Evolutionary conservation across 2,113 vertebrate genomes (phyloP).

Genomic region (Trachemys scripta): DNA sequence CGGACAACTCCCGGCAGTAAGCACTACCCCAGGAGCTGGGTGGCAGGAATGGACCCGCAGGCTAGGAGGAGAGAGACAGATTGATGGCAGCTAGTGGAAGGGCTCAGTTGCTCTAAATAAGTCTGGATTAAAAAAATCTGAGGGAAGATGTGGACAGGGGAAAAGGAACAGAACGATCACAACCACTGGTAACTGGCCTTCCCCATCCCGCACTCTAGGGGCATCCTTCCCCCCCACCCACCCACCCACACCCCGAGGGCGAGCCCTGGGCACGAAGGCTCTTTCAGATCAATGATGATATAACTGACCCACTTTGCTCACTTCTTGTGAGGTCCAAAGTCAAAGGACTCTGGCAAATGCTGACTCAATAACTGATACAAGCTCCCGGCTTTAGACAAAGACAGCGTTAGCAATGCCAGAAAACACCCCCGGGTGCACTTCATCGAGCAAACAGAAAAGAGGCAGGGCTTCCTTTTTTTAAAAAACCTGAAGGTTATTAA

Average conservation of each 20-base stretch:
- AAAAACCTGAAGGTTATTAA: neutral
- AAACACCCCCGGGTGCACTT: fast-evolving
- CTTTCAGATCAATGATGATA: neutral
- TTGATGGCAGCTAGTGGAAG: neutral
- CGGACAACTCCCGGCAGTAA: neutral
- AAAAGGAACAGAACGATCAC: neutral
- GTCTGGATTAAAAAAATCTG: neutral
- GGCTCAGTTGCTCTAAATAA: neutral
- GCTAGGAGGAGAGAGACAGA: neutral
- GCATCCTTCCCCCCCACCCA: neutral
- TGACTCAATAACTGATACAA: neutral
- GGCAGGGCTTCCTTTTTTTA: neutral
- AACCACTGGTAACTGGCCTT: neutral
- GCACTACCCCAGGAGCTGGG: neutral
- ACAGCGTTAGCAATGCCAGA: neutral
- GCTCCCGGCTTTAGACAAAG: neutral
- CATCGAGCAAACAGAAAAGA: neutral
- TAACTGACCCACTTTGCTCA: neutral
- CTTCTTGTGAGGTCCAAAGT: neutral
- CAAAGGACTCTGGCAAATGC: neutral
- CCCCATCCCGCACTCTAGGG: neutral
- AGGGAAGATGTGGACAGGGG: neutral
- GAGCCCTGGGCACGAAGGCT: neutral
- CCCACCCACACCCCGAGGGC: neutral
- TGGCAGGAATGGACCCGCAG: neutral